A percentile compares a stretch with the other conserved stretches of the same genome.
These are phyloP conservation scores for Microcebus griseorufus DNA, from an alignment of 2,113 vertebrate species.

Conservation along the genomic window DNA sequence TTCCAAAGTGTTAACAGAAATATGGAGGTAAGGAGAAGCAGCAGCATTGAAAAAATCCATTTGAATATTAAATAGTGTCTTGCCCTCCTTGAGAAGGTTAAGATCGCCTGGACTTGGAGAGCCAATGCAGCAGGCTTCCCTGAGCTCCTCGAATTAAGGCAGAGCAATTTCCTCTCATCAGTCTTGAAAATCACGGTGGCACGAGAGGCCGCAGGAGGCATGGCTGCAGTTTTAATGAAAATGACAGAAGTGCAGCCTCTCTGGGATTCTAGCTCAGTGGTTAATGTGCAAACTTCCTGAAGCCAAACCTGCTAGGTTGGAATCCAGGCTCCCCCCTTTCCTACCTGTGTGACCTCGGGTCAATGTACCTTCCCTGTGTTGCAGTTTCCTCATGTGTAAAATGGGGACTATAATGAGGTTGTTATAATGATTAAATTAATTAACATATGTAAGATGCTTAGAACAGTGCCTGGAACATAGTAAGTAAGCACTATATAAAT, in stretches of 20 bases:
- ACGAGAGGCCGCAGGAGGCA: background rate
- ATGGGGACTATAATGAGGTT: background rate
- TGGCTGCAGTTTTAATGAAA: background rate
- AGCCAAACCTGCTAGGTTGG: background rate
- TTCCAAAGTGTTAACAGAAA: background rate
- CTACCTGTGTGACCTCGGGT: background rate
- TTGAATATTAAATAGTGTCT: background rate
- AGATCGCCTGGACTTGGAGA: background rate
- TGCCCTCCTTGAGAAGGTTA: background rate
- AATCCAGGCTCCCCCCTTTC: background rate
- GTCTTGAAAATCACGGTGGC: background rate
- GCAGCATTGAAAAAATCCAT: background rate
- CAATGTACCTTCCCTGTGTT: background rate
- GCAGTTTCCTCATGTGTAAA: background rate
- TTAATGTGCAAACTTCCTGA: background rate
- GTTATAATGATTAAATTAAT: background rate
- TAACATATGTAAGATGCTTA: background rate
- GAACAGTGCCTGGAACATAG: background rate
- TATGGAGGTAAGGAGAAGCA: background rate
- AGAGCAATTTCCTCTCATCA: background rate
- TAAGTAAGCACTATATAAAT: background rate
- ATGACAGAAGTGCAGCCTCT: background rate
- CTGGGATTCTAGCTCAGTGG: background rate
- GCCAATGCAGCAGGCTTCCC: background rate
- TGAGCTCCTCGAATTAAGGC: background rate